phyloP scores from a whole-genome alignment of 2,888 invertebrate species.

The Teinopalpus imperialis region DNA sequence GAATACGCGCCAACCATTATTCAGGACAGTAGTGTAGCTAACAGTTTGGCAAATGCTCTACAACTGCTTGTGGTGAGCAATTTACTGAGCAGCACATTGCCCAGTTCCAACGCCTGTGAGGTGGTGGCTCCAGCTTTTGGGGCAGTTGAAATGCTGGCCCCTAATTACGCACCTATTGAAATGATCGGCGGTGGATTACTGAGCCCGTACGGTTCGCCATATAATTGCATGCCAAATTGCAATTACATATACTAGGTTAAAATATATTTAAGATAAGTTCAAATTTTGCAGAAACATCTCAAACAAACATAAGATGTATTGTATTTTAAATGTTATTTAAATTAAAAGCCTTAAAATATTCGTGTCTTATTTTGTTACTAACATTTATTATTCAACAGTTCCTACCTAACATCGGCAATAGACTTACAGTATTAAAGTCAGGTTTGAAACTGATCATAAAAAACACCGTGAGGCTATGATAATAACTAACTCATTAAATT shows the following conservation, averaged over 20 bases:
- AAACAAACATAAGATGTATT: too few relatives aligned
- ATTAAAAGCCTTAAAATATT: too few relatives aligned
- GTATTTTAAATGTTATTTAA: too few relatives aligned
- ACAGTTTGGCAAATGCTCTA: constrained; percentile 61
- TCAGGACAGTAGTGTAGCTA: constrained; percentile 63
- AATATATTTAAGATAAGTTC: too few relatives aligned
- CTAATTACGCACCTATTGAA: constrained; percentile 18
- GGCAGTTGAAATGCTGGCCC: constrained; percentile 18
- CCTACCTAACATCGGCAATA: too few relatives aligned
- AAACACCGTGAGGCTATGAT: too few relatives aligned
- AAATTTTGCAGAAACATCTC: too few relatives aligned
- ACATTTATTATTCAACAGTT: too few relatives aligned
- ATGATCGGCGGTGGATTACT: constrained; percentile 15
- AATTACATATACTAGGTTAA: constrained; percentile 26
- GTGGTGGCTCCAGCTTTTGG: constrained; percentile 15
- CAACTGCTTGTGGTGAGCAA: constrained; percentile 65
- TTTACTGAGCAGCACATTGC: constrained; percentile 55
- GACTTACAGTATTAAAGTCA: too few relatives aligned
- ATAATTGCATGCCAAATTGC: constrained; percentile 25
- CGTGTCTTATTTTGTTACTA: too few relatives aligned
- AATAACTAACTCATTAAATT: too few relatives aligned
- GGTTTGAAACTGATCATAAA: too few relatives aligned
- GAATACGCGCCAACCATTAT: constrained; percentile 46
- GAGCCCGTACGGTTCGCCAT: constrained; percentile 21
- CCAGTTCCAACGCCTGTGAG: constrained; percentile 35